Percentiles rank a stretch among this genome's conserved stretches.
These are phyloP conservation scores for Ianthella basta DNA, from an alignment of 37 sponge, comb jelly and placozoan species.

Conservation along the genomic window DNA sequence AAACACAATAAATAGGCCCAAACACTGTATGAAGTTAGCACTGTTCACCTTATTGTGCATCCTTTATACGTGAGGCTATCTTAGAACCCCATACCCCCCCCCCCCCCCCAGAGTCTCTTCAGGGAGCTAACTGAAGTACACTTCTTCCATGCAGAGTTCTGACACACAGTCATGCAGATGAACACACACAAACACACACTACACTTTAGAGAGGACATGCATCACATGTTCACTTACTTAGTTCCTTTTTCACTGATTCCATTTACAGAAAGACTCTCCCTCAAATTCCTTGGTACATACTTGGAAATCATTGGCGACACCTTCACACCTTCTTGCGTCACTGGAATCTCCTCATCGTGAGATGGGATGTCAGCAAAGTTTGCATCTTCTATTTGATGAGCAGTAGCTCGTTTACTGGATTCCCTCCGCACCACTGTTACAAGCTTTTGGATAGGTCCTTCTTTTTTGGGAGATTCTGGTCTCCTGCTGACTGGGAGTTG, in stretches of 20 bases:
- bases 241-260: background rate
- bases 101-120: too few species aligned
- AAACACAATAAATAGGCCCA: too few species aligned
- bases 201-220: too few species aligned
- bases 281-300: conserved; percentile 15
- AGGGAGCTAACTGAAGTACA: too few species aligned
- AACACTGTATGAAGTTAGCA: too few species aligned
- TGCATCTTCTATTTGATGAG: background rate
- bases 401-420: background rate
- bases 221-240: background rate
- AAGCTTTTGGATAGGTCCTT: background rate
- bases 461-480: background rate
- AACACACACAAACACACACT: too few species aligned
- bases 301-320: conserved; percentile 17
- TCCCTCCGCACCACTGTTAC: conserved; percentile 19
- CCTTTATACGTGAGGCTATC: too few species aligned
- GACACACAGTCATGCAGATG: too few species aligned
- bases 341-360: background rate
- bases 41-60: too few species aligned
- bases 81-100: too few species aligned
- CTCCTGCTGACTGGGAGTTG: too few species aligned
- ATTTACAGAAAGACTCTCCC: background rate
- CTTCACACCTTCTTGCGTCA: background rate
- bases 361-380: background rate
- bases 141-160: too few species aligned